Evolutionary conservation across 2,888 invertebrate species (phyloP), one percentile per base, ranked within the genome.

Genomic region (Pseudoips prasinana): DNA sequence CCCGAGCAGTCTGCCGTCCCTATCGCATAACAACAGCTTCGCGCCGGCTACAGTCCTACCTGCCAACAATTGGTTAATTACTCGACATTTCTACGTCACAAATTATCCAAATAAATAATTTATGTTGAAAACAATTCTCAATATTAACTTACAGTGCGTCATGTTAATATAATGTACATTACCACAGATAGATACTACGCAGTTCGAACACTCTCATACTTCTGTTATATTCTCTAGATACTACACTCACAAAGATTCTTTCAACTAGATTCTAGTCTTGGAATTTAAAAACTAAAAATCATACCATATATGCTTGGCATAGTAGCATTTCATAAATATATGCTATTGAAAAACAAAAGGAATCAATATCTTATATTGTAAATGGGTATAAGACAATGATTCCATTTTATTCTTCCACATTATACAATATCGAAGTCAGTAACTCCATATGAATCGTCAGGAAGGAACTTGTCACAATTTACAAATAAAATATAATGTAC

Each of bases 61-160:
- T 22, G 26, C 41, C 35, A 11, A 11, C 9, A 30, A 42, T 40
- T 35, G 38, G 32, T 53, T 55, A 46, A 44, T 40, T 44, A 57
- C 35, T 46, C 37, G 39, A 46, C 40, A 36, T 25, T 28, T 33
- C 27, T 28, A 40, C 30, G 33, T 46, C 48, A 45, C 43, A 42
- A 52, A 37, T 39, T 33, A 42, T 39, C 38, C 35, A 58, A 57
- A 38, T 47, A 40, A 56, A 58, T 54, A 54, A 53, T 41, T 54
- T 55, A 53, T 27, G 26, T 58, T 33, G 31, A 42, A 54, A 58
- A 30, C 17, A 54, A 45, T 43, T 43, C 27, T 14, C 39, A 50
- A 29, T 41, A 39, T 33, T 39, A 53, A 39, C 29, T 39, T 39
- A 46, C 10, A 29, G 33, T 40, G 39, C 33, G 32, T 22, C 9